Percentiles rank a stretch among this genome's conserved stretches.
Evolutionary conservation across 2,888 invertebrate genomes (phyloP).

Genomic region (Harpalus rufipes): DNA sequence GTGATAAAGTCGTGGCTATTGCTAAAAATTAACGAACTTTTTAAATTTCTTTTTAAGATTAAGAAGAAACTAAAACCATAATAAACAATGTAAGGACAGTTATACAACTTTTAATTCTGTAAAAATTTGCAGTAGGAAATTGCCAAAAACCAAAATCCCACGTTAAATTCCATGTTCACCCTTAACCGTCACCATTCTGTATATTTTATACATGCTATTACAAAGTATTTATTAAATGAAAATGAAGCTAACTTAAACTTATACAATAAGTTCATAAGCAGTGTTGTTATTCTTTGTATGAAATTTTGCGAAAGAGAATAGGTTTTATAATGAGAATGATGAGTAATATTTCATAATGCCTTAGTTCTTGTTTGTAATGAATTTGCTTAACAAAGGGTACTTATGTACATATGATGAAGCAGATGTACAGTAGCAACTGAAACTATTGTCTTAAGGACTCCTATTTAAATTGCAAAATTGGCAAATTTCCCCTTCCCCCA

Average conservation of each 20-base stretch:
- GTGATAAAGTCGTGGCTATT: too few species aligned
- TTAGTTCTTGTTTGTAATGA: constrained; percentile 30
- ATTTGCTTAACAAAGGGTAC: constrained; percentile 36
- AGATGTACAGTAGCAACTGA: constrained; percentile 8
- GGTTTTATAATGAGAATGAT: constrained; percentile 2
- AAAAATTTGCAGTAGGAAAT: too few species aligned
- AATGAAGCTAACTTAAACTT: background rate
- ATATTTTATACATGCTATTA: too few species aligned
- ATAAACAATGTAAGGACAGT: too few species aligned
- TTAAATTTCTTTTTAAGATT: too few species aligned
- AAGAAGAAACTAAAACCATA: too few species aligned
- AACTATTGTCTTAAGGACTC: constrained; percentile 21
- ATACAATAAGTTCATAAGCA: background rate
- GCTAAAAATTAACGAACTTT: too few species aligned
- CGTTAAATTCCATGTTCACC: too few species aligned
- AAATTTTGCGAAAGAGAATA: constrained; percentile 1
- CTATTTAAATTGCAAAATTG: constrained; percentile 42
- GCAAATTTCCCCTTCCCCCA: background rate
- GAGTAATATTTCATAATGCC: constrained; percentile 30
- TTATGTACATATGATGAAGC: constrained; percentile 14
- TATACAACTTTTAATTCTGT: too few species aligned
- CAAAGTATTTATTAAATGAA: background rate
- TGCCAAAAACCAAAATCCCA: too few species aligned
- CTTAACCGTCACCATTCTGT: too few species aligned
- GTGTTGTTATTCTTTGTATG: background rate